Conservation (phyloP, 2,888 invertebrate species). For the Drosophila eohydei region DNA sequence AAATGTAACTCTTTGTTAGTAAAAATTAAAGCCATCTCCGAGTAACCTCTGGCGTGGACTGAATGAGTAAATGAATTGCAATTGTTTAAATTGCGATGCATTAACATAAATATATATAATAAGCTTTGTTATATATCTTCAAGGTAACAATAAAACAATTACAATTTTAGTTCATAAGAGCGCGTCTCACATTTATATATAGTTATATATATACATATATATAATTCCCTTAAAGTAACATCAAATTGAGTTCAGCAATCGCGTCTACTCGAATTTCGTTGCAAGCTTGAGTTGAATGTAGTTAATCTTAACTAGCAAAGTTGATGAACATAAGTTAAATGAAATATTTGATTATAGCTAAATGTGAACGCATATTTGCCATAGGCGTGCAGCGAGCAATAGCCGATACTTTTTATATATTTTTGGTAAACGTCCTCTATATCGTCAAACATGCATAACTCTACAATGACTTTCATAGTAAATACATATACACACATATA, state of each 20-base stretch:
- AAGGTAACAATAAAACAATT: background rate
- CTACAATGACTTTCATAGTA: constrained; percentile 15
- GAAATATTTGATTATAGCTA: constrained; percentile 9
- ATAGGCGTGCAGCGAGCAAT: background rate
- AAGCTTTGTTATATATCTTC: too few relatives aligned
- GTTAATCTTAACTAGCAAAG: background rate
- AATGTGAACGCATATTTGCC: constrained; percentile 14
- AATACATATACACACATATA: constrained; percentile 5
- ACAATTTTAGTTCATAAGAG: background rate
- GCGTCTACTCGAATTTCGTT: background rate
- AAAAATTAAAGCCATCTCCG: constrained; percentile 1
- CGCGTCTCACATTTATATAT: background rate
- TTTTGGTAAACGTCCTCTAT: constrained; percentile 47
- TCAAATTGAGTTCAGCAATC: background rate
- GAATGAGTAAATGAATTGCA: too few relatives aligned
- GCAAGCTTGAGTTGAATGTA: background rate
- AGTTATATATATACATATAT: background rate
- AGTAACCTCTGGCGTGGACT: too few relatives aligned
- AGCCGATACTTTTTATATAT: constrained; percentile 28
- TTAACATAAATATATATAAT: too few relatives aligned
- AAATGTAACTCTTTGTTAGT: constrained; percentile 24
- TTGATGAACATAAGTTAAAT: background rate
- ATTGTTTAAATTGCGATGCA: too few relatives aligned
- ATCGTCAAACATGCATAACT: constrained; percentile 16
- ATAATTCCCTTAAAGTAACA: background rate